Evolutionary conservation across 2,113 vertebrate genomes (phyloP), one percentile per base, ranked within the genome.

Genomic region (Corythaeola cristata): DNA sequence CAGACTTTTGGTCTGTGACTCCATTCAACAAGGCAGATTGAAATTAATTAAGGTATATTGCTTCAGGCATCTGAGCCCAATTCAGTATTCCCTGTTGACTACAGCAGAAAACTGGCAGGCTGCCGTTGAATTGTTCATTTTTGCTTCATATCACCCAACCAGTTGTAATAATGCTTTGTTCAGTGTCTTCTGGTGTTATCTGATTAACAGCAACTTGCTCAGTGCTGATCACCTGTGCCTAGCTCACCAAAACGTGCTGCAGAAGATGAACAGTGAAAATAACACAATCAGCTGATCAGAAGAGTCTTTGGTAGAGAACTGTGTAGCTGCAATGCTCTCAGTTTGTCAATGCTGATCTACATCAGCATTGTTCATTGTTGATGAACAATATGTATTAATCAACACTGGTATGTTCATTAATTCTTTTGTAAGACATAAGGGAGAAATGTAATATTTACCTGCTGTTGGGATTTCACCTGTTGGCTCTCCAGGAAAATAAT

Each of bases 381-480:
- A 45, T 68, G 44, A 55, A 56, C 8, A 45, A 27, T 18, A 22
- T 2, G 3, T 17, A 32, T 60, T 81, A 60, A 86, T 86, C 72
- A 75, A 5, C 20, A 50, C 30, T 56, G 18, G 2, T 30, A 47
- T 15, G 5, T 49, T 91, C 26, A 49, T 41, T 84, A 88, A n/a
- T 37, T 75, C 62, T 27, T 63, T 90, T 37, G 28, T 27, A 67
- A 91, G 26, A 41, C 30, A 33, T 49, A 50, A 4, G 11, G 59
- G 62, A 78, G 47, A 89, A 83, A 80, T 30, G 13, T 9, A 63
- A 44, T 78, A 76, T 85, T 97, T 97, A 98, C 97, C 97, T 97
- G 97, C 58, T 93, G 81, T 67, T 94, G 64, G 76, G 20, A 74
- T 92, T 96, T 97, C 95, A 85, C 89, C 27, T 85, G 76, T 86